Evolutionary conservation across 1,140 invertebrate species (phyloP), one percentile per base, ranked within the genome.

Genomic region (Papilio machaon): DNA sequence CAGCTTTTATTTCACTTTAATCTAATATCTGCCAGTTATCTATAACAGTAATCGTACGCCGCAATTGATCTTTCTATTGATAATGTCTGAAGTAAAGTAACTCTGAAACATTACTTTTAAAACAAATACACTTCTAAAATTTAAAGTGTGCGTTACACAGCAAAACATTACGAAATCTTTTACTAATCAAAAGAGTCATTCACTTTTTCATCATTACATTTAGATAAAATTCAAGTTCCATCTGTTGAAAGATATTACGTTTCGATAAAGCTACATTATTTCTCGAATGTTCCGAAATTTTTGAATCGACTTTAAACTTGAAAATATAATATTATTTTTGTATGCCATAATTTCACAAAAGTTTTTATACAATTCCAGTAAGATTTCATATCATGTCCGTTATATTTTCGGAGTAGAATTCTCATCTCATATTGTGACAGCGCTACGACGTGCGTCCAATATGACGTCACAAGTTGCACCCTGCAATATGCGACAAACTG

Each of bases 401-500:
- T 70, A 35, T 70, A 70, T 70, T 70, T 70, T 70, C 64, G 64
- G 10, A 35, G 11, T 70, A 35, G 4, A 70, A 70, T 70, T 70
- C 64, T 70, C 60, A 64, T 64, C 60, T 60, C 23, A 30, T 35
- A 64, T 64, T 64, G 60, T 64, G 60, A 30, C 58, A 60, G 2
- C 13, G 17, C 54, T 43, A 43, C n/a, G n/a, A 64, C 60, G 23
- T 64, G 23, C 23, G 19, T 64, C 60, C 60, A 64, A 64, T 30
- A 2, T 30, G 60, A 64, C 60, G 60, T 23, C 60, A 64, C 60
- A 64, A n/a, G 58, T 23, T 64, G 58, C 58, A 30, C 58, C 23
- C 58, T 11, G 58, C 23, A 5, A 64, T 19, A 4, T 23, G 58
- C 60, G 23, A 30, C 23, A 64, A 64, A 64, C 60, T 35, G 54